Conservation (phyloP, 2,888 invertebrate species). For the Drosophila neonasuta region DNA sequence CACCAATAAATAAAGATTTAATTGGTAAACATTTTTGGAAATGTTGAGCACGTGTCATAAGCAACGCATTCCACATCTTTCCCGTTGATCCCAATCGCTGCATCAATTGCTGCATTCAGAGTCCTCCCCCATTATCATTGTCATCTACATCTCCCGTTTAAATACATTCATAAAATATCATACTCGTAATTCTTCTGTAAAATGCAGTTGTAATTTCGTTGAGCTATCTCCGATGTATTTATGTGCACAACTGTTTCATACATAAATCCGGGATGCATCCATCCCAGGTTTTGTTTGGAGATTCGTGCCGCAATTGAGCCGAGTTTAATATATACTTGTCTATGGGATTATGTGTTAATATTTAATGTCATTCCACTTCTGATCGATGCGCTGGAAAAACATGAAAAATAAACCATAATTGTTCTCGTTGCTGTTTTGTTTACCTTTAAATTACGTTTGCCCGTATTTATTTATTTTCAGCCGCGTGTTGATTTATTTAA, state of each 20-base stretch:
- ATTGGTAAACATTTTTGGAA: not conserved
- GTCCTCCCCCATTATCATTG: not conserved
- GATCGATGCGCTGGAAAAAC: constrained; percentile 20
- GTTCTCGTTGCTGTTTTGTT: constrained; percentile 33
- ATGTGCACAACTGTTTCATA: constrained; percentile 22
- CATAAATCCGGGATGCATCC: constrained; percentile 24
- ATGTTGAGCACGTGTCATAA: constrained; percentile 8
- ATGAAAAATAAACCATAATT: constrained; percentile 32
- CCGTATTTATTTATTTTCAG: constrained; percentile 19
- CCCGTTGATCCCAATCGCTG: not conserved
- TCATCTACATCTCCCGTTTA: not conserved
- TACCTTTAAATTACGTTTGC: constrained; percentile 22
- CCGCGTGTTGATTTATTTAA: constrained; percentile 47
- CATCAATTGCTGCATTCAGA: not conserved
- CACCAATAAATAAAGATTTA: constrained; percentile 2
- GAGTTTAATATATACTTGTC: constrained; percentile 55
- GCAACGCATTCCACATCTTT: not conserved
- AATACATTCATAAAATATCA: not conserved
- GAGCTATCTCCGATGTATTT: constrained; percentile 15
- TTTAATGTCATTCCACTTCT: constrained; percentile 46
- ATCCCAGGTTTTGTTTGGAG: constrained; percentile 4
- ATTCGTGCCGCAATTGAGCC: constrained; percentile 56
- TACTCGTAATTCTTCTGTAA: not conserved
- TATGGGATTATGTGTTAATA: constrained; percentile 61
- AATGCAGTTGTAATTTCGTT: not conserved